These are phyloP conservation scores for Atractosteus spatula DNA, from an alignment of 2,113 vertebrate genomes.

Conservation along the genomic window DNA sequence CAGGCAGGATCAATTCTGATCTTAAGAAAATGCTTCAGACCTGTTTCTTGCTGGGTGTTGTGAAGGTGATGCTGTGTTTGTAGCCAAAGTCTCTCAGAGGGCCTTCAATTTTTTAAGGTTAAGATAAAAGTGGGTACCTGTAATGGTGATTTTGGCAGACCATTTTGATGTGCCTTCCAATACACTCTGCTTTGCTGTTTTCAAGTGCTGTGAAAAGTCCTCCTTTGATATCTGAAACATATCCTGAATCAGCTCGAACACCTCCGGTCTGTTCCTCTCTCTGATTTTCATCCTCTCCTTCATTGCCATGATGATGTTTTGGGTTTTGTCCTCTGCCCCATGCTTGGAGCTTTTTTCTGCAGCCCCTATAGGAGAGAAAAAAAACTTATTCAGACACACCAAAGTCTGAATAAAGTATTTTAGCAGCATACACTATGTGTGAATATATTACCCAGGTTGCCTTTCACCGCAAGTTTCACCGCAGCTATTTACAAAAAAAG, in stretches of 20 bases:
- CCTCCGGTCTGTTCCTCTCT: constrained; percentile 91
- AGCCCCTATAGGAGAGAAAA: constrained; percentile 69
- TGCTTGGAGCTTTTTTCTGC: constrained; percentile 98
- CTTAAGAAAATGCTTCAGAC: no score
- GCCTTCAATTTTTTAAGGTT: not conserved
- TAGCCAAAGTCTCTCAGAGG: not conserved
- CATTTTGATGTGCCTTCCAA: constrained; percentile 96
- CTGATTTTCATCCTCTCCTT: constrained; percentile 97
- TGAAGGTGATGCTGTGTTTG: no score
- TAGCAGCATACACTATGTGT: no score
- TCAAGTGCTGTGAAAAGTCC: constrained; percentile 82
- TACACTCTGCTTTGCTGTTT: constrained; percentile 90
- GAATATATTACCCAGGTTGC: no score
- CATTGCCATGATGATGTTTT: constrained; percentile 97
- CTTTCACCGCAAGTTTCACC: no score
- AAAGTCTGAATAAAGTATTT: no score
- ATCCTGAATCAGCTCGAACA: constrained; percentile 93
- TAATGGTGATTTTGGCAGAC: constrained; percentile 97
- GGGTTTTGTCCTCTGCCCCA: constrained; percentile 94
- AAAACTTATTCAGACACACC: no score
- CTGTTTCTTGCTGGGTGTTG: not conserved
- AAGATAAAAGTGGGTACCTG: constrained; percentile 65
- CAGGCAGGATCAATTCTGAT: no score
- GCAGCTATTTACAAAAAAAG: no score
- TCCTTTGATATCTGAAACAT: constrained; percentile 91